Conservation (phyloP, 2,113 vertebrate genomes). For the Pelecanus crispus region DNA sequence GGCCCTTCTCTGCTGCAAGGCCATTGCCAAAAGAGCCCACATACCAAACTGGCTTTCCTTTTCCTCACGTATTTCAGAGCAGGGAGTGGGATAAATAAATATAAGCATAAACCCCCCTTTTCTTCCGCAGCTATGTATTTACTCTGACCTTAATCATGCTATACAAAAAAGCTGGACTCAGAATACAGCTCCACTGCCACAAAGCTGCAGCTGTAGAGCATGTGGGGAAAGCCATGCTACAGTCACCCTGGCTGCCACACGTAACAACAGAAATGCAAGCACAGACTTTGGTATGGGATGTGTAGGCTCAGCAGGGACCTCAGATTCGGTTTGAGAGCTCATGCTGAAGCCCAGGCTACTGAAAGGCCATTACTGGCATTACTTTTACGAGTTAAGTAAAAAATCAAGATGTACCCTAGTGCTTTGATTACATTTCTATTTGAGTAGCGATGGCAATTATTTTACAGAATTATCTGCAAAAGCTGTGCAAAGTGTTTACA, state of each 20-base stretch:
- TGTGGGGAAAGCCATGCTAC: fast-evolving
- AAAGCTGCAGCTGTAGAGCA: neutral
- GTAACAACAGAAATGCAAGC: neutral
- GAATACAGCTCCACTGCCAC: neutral
- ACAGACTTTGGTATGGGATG: neutral
- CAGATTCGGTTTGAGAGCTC: neutral
- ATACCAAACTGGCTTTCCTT: neutral
- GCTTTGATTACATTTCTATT: neutral
- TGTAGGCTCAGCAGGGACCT: neutral
- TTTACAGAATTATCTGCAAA: neutral
- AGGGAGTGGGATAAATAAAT: neutral
- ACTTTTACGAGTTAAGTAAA: neutral
- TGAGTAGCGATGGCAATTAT: neutral
- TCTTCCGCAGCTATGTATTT: neutral
- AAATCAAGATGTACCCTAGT: neutral
- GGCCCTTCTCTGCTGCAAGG: neutral
- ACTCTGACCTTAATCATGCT: neutral
- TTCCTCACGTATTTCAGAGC: neutral
- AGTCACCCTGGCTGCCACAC: neutral
- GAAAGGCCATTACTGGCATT: neutral
- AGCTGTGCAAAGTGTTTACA: neutral
- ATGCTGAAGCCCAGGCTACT: neutral
- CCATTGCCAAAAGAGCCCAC: neutral
- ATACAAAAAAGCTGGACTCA: neutral
- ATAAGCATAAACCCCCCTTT: neutral